A percentile compares a stretch with the other conserved stretches of the same genome.
These are phyloP conservation scores for Sardina pilchardus DNA, from an alignment of 2,113 vertebrate genomes.

Conservation along the genomic window DNA sequence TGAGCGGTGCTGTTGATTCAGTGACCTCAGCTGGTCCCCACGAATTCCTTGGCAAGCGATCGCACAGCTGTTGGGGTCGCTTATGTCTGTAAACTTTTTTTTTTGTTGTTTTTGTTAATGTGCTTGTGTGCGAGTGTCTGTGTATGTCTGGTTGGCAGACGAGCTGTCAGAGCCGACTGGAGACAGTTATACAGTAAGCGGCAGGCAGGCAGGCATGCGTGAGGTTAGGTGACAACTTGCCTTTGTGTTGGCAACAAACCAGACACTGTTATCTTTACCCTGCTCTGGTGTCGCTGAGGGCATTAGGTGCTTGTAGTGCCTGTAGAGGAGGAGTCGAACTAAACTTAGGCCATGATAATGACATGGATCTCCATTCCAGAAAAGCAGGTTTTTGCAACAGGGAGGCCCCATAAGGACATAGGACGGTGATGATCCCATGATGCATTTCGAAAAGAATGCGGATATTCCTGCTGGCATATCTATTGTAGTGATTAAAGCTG, in stretches of 20 bases:
- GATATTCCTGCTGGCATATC: background rate
- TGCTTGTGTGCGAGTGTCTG: background rate
- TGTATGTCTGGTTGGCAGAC: constrained; percentile 3
- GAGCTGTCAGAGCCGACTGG: background rate
- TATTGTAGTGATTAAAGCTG: background rate
- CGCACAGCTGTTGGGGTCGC: background rate
- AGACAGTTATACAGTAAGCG: background rate
- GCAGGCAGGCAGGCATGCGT: background rate
- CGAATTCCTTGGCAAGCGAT: constrained; percentile 1
- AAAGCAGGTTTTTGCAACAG: background rate
- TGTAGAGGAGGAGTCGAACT: background rate
- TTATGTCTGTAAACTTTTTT: background rate
- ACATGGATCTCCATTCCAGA: background rate
- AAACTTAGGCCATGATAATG: background rate
- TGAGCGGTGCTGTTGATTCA: background rate
- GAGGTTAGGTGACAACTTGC: background rate
- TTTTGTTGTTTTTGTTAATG: background rate
- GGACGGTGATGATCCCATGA: background rate
- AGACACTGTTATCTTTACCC: background rate
- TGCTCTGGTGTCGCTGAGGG: background rate
- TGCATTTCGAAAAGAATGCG: background rate
- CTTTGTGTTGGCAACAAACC: background rate
- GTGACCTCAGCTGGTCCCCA: constrained; percentile 11
- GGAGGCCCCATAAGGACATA: background rate
- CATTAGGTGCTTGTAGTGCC: background rate